These are phyloP conservation scores for Sclerurus mexicanus DNA, from an alignment of 2,113 vertebrate species.

Conservation along the genomic window DNA sequence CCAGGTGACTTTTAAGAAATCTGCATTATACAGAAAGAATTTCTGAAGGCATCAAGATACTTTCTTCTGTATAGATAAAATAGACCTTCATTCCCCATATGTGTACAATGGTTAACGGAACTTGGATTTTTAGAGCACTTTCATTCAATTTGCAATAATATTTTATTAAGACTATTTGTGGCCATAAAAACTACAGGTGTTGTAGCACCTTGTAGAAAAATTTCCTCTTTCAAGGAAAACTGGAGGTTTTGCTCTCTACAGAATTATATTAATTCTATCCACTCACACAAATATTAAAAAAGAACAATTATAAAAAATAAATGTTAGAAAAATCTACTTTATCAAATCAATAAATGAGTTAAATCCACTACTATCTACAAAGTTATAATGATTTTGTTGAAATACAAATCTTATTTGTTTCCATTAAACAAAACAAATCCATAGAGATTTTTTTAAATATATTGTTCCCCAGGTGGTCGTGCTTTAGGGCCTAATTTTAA, in stretches of 20 bases:
- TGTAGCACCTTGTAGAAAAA: background rate
- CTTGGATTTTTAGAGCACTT: background rate
- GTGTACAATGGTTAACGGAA: background rate
- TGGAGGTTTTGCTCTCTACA: background rate
- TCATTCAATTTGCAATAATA: background rate
- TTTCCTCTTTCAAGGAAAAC: background rate
- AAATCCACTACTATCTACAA: background rate
- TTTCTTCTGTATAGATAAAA: background rate
- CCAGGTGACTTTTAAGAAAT: background rate
- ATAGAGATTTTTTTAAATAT: background rate
- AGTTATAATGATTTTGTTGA: background rate
- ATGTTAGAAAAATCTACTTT: background rate
- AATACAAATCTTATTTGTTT: background rate
- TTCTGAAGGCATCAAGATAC: background rate
- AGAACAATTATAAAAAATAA: background rate
- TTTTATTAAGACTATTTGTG: background rate
- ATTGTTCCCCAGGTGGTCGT: background rate
- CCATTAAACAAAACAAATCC: background rate
- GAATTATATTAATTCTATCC: background rate
- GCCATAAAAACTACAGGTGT: background rate
- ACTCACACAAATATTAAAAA: background rate
- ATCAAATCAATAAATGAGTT: background rate
- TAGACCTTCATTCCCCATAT: background rate
- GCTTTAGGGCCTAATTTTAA: background rate
- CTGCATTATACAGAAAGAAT: background rate